These are phyloP conservation scores for Propithecus coquereli DNA, from an alignment of 2,113 vertebrate genomes.

Conservation along the genomic window DNA sequence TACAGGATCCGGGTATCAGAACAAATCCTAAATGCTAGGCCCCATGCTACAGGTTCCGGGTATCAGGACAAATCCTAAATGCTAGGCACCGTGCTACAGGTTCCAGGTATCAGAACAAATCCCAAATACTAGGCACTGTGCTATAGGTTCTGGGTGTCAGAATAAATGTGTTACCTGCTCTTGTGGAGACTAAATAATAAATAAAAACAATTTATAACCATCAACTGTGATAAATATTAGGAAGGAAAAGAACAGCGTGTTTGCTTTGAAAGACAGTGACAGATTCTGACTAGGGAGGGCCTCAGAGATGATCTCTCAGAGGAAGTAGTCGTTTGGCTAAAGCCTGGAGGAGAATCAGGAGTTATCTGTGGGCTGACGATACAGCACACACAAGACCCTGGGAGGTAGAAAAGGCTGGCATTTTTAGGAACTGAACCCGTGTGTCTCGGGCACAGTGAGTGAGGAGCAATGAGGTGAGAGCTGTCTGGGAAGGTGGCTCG, in stretches of 20 bases:
- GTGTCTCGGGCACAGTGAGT: neutral
- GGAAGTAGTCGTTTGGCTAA: neutral
- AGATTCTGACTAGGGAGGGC: neutral
- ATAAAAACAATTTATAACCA: neutral
- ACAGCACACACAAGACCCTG: neutral
- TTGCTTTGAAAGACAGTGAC: neutral
- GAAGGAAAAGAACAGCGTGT: neutral
- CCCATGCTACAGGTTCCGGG: neutral
- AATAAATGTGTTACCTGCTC: neutral
- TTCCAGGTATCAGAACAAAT: neutral
- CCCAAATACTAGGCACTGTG: neutral
- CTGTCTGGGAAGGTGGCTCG: neutral
- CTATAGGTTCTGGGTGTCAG: neutral
- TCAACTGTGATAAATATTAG: neutral
- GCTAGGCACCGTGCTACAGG: neutral
- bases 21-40: neutral
- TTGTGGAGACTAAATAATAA: neutral
- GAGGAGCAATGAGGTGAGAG: neutral
- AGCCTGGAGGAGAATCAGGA: neutral
- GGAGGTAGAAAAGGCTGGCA: neutral
- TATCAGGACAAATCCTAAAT: neutral
- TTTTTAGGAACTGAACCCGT: neutral
- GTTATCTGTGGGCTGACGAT: too few species aligned
- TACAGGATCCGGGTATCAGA: neutral
- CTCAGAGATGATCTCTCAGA: neutral